These are phyloP conservation scores for Bucorvus abyssinicus DNA, from an alignment of 2,797 vertebrate genomes.

Conservation along the genomic window DNA sequence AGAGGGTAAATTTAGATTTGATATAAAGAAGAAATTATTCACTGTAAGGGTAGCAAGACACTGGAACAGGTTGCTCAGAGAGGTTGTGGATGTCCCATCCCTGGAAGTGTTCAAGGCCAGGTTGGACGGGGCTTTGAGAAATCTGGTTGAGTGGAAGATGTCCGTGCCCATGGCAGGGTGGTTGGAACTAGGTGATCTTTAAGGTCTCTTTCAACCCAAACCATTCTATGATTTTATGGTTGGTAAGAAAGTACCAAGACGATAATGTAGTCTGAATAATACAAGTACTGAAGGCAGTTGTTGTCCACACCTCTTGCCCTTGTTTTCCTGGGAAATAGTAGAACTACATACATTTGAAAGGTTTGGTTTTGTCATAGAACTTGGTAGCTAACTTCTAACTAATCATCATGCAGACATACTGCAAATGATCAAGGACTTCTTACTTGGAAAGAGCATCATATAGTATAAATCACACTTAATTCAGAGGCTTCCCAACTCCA, in stretches of 20 bases:
- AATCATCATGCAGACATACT: background rate
- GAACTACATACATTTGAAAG: background rate
- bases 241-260: background rate
- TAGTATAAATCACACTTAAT: background rate
- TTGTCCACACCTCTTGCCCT: accelerated
- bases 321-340: background rate
- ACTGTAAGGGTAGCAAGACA: background rate
- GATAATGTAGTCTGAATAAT: background rate
- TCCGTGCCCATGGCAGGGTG: background rate
- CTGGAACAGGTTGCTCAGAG: background rate
- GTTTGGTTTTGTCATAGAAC: background rate
- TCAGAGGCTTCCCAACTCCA: background rate
- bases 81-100: background rate
- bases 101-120: background rate
- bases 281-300: background rate
- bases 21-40: background rate
- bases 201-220: background rate
- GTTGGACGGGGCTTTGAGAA: background rate
- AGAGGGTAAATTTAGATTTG: background rate
- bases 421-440: background rate
- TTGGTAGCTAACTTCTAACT: background rate
- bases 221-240: background rate
- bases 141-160: background rate
- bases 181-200: background rate
- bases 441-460: background rate